phyloP scores from a whole-genome alignment of 2,797 vertebrate genomes.

The Natrix natrix region DNA sequence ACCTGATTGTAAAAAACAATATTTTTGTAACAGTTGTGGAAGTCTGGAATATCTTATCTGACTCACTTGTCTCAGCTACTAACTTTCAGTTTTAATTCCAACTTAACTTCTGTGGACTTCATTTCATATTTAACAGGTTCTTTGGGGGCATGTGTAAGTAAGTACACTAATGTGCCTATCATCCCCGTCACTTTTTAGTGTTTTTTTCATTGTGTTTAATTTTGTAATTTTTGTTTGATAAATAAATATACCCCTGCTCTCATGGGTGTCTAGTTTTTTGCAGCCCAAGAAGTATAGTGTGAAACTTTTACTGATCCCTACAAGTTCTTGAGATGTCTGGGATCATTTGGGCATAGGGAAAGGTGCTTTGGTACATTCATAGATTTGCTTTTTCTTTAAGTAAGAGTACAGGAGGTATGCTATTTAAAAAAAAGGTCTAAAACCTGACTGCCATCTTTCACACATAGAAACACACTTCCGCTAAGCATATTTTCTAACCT shows the following conservation, averaged over 20 bases:
- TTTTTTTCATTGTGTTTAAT: neutral
- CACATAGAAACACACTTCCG: neutral
- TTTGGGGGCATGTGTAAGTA: neutral
- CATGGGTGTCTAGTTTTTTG: neutral
- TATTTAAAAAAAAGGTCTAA: neutral
- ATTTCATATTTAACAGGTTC: neutral
- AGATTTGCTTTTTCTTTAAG: neutral
- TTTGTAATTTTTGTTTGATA: neutral
- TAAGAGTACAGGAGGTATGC: too few species aligned
- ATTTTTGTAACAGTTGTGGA: neutral
- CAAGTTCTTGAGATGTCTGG: neutral
- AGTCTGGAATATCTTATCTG: neutral
- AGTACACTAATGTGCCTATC: neutral
- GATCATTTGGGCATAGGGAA: neutral
- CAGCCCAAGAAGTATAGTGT: neutral
- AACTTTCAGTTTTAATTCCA: neutral
- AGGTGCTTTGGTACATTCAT: neutral
- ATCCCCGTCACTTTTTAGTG: neutral
- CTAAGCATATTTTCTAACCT: neutral
- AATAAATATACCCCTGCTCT: neutral
- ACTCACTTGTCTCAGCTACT: neutral
- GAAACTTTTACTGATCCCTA: neutral
- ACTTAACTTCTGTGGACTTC: neutral
- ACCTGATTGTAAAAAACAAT: neutral
- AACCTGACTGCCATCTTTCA: neutral